Evolutionary conservation across 2,113 vertebrate species (phyloP).

Genomic region (Pardalotus punctatus): DNA sequence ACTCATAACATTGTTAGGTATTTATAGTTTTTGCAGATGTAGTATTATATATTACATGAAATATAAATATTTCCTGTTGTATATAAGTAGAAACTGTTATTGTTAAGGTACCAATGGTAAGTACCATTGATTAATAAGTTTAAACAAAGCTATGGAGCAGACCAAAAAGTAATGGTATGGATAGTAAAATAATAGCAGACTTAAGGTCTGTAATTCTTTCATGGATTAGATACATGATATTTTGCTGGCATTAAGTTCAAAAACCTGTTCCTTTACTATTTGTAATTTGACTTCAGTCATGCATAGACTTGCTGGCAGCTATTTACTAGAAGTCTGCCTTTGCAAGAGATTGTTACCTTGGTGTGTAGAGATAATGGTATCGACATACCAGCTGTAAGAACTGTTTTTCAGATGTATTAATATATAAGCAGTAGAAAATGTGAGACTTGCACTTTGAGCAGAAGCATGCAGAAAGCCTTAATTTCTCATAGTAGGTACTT

Average conservation of each 20-base stretch:
- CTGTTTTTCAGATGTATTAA: background rate
- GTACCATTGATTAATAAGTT: conserved; percentile 18
- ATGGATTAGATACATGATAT: conserved; percentile 69
- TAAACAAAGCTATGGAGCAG: conserved; percentile 29
- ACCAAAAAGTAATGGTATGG: conserved; percentile 36
- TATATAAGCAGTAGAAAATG: background rate
- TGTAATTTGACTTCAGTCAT: conserved; percentile 67
- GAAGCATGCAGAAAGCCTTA: background rate
- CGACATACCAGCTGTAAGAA: conserved; percentile 7
- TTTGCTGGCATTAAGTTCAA: conserved; percentile 67
- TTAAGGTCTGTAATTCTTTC: conserved; percentile 60
- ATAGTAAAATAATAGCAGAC: conserved; percentile 67
- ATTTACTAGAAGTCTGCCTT: conserved; percentile 61
- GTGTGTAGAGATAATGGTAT: conserved; percentile 20
- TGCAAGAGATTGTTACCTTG: conserved; percentile 3
- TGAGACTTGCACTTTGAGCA: background rate
- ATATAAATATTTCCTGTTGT: background rate
- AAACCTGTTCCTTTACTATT: conserved; percentile 57
- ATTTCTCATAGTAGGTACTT: background rate
- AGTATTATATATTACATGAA: background rate
- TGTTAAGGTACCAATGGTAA: background rate
- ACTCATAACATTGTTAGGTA: background rate
- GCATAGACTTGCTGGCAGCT: conserved; percentile 67
- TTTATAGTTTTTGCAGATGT: background rate
- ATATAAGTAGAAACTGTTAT: background rate